Conservation (phyloP, 2,797 vertebrate species). For the Helicolenus hilgendorfi region DNA sequence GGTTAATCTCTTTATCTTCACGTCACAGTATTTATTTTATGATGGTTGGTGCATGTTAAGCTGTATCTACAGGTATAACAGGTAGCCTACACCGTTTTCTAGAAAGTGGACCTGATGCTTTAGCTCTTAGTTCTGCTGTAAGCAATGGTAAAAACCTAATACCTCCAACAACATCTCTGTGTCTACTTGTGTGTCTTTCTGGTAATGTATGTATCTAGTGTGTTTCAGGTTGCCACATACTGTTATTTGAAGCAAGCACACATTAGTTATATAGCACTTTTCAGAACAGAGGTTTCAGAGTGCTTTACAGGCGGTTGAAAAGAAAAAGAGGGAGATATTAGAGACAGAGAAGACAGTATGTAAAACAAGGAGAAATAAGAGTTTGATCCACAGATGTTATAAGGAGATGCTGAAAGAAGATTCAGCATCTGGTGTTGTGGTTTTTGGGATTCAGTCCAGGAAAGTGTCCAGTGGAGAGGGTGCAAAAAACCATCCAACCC, state of each 20-base stretch:
- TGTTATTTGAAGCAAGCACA: not conserved
- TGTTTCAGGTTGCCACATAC: not conserved
- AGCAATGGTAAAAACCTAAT: not conserved
- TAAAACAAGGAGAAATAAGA: not conserved
- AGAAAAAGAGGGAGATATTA: not conserved
- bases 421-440: constrained; percentile 40
- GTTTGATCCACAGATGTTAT: not conserved
- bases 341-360: not conserved
- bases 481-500: constrained; percentile 20
- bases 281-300: not conserved
- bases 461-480: constrained; percentile 26
- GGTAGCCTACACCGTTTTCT: not conserved
- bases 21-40: not conserved
- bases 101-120: not conserved
- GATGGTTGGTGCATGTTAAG: not conserved
- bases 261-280: not conserved
- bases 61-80: not conserved
- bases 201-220: not conserved
- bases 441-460: constrained; percentile 51
- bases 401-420: not conserved
- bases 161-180: not conserved
- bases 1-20: not conserved
- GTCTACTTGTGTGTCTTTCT: not conserved
- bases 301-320: not conserved
- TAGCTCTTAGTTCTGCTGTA: not conserved